Conservation (phyloP, 2,888 invertebrate species). For the Cephus rjabovi region DNA sequence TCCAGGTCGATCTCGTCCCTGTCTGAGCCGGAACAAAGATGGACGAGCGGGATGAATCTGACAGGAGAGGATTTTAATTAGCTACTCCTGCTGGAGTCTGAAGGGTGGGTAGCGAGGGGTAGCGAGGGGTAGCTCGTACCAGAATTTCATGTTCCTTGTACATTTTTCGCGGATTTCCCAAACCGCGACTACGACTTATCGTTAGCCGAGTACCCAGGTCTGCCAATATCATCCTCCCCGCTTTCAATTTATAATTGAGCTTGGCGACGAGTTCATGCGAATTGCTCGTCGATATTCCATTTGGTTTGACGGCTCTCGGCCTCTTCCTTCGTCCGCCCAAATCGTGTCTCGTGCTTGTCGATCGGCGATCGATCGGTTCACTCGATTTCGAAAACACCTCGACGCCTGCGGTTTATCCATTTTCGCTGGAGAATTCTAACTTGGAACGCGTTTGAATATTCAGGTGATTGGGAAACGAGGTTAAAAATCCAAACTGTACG, state of each 20-base stretch:
- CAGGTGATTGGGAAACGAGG: neutral
- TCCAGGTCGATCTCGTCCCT: no score
- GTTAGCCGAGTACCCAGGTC: neutral
- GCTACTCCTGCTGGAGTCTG: neutral
- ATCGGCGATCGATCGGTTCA: neutral
- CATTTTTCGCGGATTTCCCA: neutral
- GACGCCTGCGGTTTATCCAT: neutral
- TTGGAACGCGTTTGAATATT: neutral
- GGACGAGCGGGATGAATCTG: neutral
- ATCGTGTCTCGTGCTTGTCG: neutral
- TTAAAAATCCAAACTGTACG: neutral
- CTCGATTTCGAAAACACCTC: neutral
- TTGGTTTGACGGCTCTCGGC: neutral
- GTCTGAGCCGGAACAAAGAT: neutral
- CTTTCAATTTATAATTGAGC: neutral
- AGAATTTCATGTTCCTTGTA: neutral
- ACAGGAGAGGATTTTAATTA: neutral
- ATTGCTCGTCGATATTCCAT: neutral
- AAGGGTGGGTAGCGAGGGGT: no score
- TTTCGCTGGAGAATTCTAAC: neutral
- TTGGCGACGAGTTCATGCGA: neutral
- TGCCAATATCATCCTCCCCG: neutral
- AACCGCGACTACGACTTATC: neutral
- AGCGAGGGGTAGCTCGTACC: neutral
- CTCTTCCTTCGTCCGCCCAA: neutral